Conservation (phyloP, 2,113 vertebrate genomes). For the Eclectus roratus region DNA sequence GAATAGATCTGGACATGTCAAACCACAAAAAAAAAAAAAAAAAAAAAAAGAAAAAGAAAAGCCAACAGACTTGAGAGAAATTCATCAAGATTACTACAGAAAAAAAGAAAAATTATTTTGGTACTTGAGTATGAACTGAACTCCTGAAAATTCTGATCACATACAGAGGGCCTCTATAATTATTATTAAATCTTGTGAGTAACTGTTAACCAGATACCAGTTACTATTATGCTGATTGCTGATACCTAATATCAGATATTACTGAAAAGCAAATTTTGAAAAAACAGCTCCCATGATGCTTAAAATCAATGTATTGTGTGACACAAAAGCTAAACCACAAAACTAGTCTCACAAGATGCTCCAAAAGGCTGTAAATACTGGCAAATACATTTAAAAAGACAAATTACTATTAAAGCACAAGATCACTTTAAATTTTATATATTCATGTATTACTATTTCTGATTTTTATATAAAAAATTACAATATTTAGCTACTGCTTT, state of each 20-base stretch:
- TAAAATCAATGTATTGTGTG: not conserved
- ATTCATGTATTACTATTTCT: not conserved
- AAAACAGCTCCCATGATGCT: not conserved
- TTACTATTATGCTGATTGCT: not conserved
- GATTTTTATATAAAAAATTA: not conserved
- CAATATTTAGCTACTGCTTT: not conserved
- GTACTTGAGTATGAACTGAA: not conserved
- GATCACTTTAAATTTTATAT: not conserved
- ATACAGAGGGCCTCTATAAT: not conserved
- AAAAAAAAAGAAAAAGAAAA: not conserved
- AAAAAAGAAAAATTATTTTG: not conserved
- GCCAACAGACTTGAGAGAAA: not conserved
- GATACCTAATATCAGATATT: not conserved
- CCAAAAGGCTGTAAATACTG: not conserved
- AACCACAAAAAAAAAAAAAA: not conserved
- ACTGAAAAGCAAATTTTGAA: not conserved
- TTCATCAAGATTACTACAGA: not conserved
- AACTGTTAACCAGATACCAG: not conserved
- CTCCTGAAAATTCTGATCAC: not conserved
- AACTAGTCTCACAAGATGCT: not conserved
- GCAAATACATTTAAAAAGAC: not conserved
- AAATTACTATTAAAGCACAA: not conserved
- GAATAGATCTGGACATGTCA: not conserved
- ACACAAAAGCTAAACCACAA: not conserved
- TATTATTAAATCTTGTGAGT: not conserved